Base-by-base conservation (phyloP, 1,140 invertebrate species). In the Macrobrachium nipponense region DNA sequence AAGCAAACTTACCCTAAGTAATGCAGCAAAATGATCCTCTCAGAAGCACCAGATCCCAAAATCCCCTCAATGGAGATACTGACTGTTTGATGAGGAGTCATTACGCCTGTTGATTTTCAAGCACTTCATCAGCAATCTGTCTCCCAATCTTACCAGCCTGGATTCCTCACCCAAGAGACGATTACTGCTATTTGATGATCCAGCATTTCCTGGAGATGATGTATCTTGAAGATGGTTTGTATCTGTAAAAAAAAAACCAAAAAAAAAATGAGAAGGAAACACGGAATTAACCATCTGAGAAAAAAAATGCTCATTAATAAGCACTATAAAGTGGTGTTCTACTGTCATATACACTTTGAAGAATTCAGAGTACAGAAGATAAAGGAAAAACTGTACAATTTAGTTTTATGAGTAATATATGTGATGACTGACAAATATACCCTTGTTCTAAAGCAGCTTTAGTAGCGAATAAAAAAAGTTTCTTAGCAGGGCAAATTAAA, bases 81-180 rank as follows among this genome's bases (percentile, higher is more conserved):
- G 82, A 23, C 82, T 84, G 59, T 80, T 85, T 36, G 77, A 79
- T 7, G 81, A 23, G 11, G 81, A 84, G 23, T 83, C 81, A 51
- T 81, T 72, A 27, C 75, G 36, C 14, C 84, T n/a, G 80, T 23
- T 85, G 75, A 51, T 66, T 82, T 58, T 88, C 88, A 23, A 83
- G 61, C 20, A 88, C 94, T 90, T 95, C 94, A 75, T 95, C 95
- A 0, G 95, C 95, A 90, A 96, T 95, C 90, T 95, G 94, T 43
- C 94, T 92, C 43, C 95, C 95, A 88, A 96, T 96, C 92, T 96
- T 96, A 90, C 95, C 95, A 77, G 95, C 95, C 90, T 96, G 95
- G n/a, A 88, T 85, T 18, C 87, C 86, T n/a, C 76, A 17, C 87
- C 80, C 18, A 87, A 36, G 43, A 87, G 20, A 11, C 81, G 72